These are phyloP conservation scores for Premnoplex brunnescens DNA, from an alignment of 2,797 vertebrate species.

Conservation along the genomic window DNA sequence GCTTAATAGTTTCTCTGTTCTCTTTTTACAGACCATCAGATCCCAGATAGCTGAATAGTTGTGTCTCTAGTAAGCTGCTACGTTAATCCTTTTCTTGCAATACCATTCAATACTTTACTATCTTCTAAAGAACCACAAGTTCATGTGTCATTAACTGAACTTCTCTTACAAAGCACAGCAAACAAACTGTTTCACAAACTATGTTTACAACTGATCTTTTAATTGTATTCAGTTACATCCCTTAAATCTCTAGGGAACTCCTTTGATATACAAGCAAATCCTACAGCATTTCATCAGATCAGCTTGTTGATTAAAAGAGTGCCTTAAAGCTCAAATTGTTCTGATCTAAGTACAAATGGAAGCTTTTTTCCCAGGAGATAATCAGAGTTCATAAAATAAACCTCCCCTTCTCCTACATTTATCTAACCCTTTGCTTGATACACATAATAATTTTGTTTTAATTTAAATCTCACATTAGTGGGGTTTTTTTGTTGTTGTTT, in stretches of 20 bases:
- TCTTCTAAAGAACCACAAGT: constrained; percentile 9
- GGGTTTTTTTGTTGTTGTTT: not conserved
- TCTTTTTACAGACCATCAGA: constrained; percentile 39
- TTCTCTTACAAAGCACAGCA: constrained; percentile 9
- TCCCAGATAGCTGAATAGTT: constrained; percentile 36
- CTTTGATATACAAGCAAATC: constrained; percentile 67
- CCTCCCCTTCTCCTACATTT: not conserved
- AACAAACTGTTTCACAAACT: constrained; percentile 7
- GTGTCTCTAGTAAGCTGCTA: not conserved
- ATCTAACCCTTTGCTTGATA: not conserved
- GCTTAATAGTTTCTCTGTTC: constrained; percentile 37
- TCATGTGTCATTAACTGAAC: constrained; percentile 16
- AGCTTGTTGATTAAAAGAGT: constrained; percentile 62
- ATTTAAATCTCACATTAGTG: not conserved
- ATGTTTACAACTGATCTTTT: constrained; percentile 58
- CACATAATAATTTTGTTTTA: not conserved
- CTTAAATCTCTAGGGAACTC: constrained; percentile 45
- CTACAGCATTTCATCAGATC: constrained; percentile 60
- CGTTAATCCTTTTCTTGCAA: constrained; percentile 13
- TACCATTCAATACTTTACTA: not conserved
- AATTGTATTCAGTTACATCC: constrained; percentile 57
- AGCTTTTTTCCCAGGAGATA: not conserved
- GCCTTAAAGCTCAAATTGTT: constrained; percentile 48
- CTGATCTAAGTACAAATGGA: constrained; percentile 44
- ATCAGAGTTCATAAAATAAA: constrained; percentile 42